These are phyloP conservation scores for Eurois occulta DNA, from an alignment of 2,888 invertebrate species.

Conservation along the genomic window DNA sequence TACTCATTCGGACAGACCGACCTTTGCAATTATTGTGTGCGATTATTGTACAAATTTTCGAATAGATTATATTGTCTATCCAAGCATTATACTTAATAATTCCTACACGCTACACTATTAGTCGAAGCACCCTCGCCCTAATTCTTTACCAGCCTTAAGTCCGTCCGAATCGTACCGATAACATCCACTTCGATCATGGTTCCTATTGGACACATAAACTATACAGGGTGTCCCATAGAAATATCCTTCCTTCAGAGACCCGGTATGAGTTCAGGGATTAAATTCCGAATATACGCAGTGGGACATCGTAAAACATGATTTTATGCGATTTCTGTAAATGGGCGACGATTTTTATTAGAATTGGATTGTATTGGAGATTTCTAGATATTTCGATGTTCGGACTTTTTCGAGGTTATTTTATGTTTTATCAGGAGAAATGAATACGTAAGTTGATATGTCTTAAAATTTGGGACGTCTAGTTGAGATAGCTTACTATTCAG, in stretches of 20 bases:
- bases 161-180: slow-evolving; percentile 25
- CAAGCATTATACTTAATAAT: not conserved
- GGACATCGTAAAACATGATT: slow-evolving; percentile 77
- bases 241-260: slow-evolving; percentile 42
- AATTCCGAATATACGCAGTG: slow-evolving; percentile 70
- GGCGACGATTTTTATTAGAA: slow-evolving; percentile 69
- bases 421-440: slow-evolving; percentile 15
- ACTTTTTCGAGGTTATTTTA: slow-evolving; percentile 25
- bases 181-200: slow-evolving; percentile 72
- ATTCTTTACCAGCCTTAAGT: slow-evolving; percentile 15
- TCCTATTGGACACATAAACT: slow-evolving; percentile 73
- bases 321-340: slow-evolving; percentile 70
- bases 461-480: not conserved
- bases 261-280: slow-evolving; percentile 59
- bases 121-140: not conserved
- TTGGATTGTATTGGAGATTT: slow-evolving; percentile 65
- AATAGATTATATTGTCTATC: not conserved
- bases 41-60: not conserved
- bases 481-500: not conserved
- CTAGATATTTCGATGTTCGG: slow-evolving; percentile 45
- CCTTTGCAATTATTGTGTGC: not conserved
- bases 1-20: not conserved
- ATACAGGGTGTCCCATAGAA: slow-evolving; percentile 71
- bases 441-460: slow-evolving; percentile 24
- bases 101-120: too few relatives aligned